Base-by-base conservation (phyloP, 2,888 invertebrate species). In the Frankliniella intonsa region DNA sequence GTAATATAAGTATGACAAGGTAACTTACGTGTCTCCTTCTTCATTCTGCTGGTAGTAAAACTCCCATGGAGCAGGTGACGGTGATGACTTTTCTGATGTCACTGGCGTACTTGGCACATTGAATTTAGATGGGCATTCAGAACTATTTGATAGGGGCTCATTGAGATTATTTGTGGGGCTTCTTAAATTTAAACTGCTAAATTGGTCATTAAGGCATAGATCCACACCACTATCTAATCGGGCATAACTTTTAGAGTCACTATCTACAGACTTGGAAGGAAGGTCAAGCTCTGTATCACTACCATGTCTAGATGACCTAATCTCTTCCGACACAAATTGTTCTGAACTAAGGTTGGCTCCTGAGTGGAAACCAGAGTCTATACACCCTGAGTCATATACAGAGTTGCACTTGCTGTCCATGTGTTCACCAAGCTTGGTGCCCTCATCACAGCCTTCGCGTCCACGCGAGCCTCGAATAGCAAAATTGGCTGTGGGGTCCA, bases 1-100 rank as follows among this genome's bases (percentile, higher is more conserved):
- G 19, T n/a, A 65, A 17, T n/a, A 65, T 8, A n/a, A 10, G n/a
- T n/a, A 3, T n/a, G n/a, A 9, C 22, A 69, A 65, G 5, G 22
- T 10, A 69, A 69, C 69, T 69, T 69, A 69, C 69, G 69, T 69
- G 69, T 69, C 69, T 22, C 69, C 69, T 9, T 69, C 69, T 22
- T 69, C 69, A 38, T 38, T 38, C n/a, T n/a, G n/a, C 22, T n/a
- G 22, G n/a, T 69, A 11, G 22, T n/a, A 69, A 69, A n/a, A 69
- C 22, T 69, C 22, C 69, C n/a, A 19, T 17, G 22, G 11, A 22
- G 10, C 69, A 22, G 11, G 55, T 55, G 17, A 55, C 7, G 55
- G 17, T 55, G 17, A 55, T 55, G 55, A 55, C 14, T 69, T 22
- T 8, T 22, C 69, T 22, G n/a, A 22, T 22, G 69, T 11, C 22